phyloP scores from a whole-genome alignment of 2,797 vertebrate genomes.

The Strix occidentalis region DNA sequence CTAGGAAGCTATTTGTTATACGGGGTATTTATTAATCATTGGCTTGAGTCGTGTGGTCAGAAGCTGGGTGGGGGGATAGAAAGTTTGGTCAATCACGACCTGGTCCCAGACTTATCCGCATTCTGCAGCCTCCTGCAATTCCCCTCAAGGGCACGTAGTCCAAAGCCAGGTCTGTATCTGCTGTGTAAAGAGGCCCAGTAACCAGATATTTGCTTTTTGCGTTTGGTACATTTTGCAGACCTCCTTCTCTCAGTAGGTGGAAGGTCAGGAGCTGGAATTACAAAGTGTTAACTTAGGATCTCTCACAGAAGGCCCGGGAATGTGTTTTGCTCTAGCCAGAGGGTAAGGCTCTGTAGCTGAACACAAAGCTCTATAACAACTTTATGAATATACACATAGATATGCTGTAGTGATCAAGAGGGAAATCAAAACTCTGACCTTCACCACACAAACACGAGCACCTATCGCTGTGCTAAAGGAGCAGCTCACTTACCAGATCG shows the following conservation, averaged over 20 bases:
- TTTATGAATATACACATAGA: not conserved
- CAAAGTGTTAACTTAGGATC: not conserved
- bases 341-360: not conserved
- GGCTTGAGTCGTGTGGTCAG: not conserved
- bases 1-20: not conserved
- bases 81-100: not conserved
- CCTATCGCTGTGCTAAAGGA: rapidly evolving
- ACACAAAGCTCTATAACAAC: not conserved
- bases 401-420: not conserved
- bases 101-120: not conserved
- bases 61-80: not conserved
- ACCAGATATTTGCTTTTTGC: not conserved
- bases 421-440: not conserved
- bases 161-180: not conserved
- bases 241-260: not conserved
- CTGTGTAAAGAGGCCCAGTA: not conserved
- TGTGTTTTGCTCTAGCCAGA: not conserved
- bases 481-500: rapidly evolving
- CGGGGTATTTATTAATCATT: rapidly evolving
- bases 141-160: not conserved
- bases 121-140: not conserved
- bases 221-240: not conserved
- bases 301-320: not conserved
- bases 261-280: not conserved
- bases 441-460: not conserved